Evolutionary conservation across 2,888 invertebrate species (phyloP), one percentile per base, ranked within the genome.

Genomic region (Folsomia manolachei): DNA sequence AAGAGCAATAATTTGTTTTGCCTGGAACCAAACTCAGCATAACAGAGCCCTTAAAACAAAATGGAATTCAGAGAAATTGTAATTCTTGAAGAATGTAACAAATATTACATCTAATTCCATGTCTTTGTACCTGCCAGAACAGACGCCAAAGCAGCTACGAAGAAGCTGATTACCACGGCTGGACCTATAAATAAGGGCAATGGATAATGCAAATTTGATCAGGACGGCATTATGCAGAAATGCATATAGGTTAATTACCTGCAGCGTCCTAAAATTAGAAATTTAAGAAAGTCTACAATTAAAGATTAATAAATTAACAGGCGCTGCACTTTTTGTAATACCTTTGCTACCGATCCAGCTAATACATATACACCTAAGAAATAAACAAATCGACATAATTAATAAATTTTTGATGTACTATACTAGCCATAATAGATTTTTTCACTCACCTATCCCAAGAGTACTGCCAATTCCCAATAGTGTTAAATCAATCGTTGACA

Each of bases 131-230:
- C 94, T 81, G 97, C 95, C 83, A 97, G 91, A 1, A 94, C 91
- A 0, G 95, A 95, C 0, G 96, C 96, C 51, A 97, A 84, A 2
- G 96, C 97, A 0, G 97, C 97, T 0, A 96, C 90, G 21, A 96
- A 85, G 83, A 97, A 97, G 52, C 95, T 95, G 21, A 97, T 82
- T 4, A 93, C 91, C 1, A 96, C 94, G 0, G 94, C 94, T 0
- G 97, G 97, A 0, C 97, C 97, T n/a, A n/a, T n/a, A n/a, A n/a
- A n/a, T n/a, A n/a, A n/a, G n/a, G n/a, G n/a, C n/a, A n/a, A n/a
- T n/a, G n/a, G n/a, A n/a, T n/a, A n/a, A n/a, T n/a, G n/a, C n/a
- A n/a, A n/a, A n/a, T n/a, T n/a, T n/a, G n/a, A n/a, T n/a, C n/a
- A n/a, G n/a, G n/a, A n/a, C n/a, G n/a, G n/a, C n/a, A n/a, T n/a